Evolutionary conservation across 2,888 invertebrate species (phyloP).

Genomic region (Parnassius orleans): DNA sequence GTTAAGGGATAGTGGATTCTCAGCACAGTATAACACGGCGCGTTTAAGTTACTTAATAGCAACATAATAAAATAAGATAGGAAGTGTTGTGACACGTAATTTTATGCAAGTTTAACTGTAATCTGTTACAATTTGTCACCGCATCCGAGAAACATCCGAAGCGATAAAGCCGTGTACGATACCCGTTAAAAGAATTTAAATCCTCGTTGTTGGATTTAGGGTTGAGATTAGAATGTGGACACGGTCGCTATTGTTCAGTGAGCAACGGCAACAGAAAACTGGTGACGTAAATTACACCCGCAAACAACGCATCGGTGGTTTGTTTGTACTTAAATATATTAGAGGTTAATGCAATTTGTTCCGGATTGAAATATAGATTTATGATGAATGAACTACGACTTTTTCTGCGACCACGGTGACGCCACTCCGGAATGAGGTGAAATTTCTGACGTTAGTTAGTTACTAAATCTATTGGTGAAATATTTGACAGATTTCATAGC

Average conservation of each 20-base stretch:
- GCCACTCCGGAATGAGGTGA: too few species aligned
- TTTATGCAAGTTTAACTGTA: slow-evolving; percentile 12
- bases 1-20: too few species aligned
- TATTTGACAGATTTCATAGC: too few species aligned
- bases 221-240: background rate
- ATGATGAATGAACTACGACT: too few species aligned
- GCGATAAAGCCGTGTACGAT: slow-evolving; percentile 2
- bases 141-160: slow-evolving; percentile 9
- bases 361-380: background rate
- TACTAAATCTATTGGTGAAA: too few species aligned
- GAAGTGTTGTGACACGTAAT: background rate
- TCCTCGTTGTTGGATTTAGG: background rate
- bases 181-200: background rate
- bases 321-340: background rate
- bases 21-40: too few species aligned
- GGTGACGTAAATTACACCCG: slow-evolving; percentile 18
- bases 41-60: too few species aligned
- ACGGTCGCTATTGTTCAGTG: background rate
- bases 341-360: slow-evolving; percentile 13
- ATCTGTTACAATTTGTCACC: slow-evolving; percentile 21
- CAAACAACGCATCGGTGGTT: slow-evolving; percentile 14
- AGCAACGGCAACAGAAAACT: slow-evolving; percentile 9
- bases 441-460: too few species aligned
- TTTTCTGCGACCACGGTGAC: too few species aligned
- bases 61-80: background rate